These are phyloP conservation scores for Poecilus cupreus DNA, from an alignment of 2,888 invertebrate species.

Conservation along the genomic window DNA sequence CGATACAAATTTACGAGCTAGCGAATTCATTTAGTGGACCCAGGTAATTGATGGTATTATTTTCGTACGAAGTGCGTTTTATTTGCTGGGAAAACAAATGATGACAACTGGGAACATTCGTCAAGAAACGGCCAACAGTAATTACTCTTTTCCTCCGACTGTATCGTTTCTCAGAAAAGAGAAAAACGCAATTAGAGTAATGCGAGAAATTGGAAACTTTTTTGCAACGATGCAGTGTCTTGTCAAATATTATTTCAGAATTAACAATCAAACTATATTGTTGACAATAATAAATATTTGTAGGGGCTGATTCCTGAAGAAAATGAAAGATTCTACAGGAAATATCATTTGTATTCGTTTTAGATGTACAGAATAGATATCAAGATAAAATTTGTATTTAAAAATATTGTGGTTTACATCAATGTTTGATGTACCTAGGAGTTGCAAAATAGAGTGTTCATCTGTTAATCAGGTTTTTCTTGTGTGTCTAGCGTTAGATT, in stretches of 20 bases:
- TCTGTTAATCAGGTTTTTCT: not conserved
- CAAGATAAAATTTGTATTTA: too few relatives aligned
- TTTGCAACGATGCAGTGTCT: too few relatives aligned
- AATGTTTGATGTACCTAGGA: too few relatives aligned
- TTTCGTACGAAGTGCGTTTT: constrained; percentile 45
- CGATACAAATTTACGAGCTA: constrained; percentile 58
- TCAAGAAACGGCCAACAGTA: constrained; percentile 25
- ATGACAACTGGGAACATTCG: constrained; percentile 49
- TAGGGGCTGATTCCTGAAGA: too few relatives aligned
- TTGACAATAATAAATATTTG: too few relatives aligned
- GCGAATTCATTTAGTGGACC: constrained; percentile 56
- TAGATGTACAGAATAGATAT: too few relatives aligned
- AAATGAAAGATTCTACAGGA: too few relatives aligned
- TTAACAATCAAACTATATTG: too few relatives aligned
- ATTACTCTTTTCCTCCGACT: constrained; percentile 2
- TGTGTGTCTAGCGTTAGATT: not conserved
- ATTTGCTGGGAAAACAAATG: constrained; percentile 54
- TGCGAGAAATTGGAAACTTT: not conserved
- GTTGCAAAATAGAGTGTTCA: not conserved
- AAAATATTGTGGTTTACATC: too few relatives aligned
- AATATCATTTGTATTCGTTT: too few relatives aligned
- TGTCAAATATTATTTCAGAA: too few relatives aligned
- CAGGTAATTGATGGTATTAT: constrained; percentile 59
- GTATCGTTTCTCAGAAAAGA: not conserved
- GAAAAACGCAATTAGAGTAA: not conserved